These are phyloP conservation scores for Diplosoma virens DNA, from an alignment of 23 tunicate species.

Conservation along the genomic window DNA sequence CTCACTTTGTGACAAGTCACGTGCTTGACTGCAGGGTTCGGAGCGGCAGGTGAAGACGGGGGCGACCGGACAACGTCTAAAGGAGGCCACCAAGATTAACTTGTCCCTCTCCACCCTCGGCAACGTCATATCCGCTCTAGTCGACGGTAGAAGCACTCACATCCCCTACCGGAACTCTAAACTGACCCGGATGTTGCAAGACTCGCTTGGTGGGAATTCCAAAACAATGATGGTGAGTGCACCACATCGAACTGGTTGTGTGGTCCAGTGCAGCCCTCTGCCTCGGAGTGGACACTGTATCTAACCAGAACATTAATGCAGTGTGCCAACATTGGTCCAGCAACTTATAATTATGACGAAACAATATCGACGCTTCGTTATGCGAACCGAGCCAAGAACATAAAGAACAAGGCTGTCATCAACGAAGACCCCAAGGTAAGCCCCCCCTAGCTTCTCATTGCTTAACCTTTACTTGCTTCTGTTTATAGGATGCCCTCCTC, in stretches of 20 bases:
- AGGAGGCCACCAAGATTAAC: slow-evolving; percentile 98
- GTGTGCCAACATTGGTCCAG: slow-evolving; percentile 99
- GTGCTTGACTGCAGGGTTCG: slow-evolving; percentile 66
- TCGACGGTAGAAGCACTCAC: slow-evolving; percentile 97
- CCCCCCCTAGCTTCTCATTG: too few relatives aligned
- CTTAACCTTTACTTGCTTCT: not conserved
- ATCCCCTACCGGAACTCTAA: slow-evolving; percentile 97
- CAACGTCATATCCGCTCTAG: slow-evolving; percentile 96
- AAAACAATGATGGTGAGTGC: slow-evolving; percentile 91
- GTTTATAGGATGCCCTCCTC: slow-evolving; percentile 75
- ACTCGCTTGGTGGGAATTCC: slow-evolving; percentile 99
- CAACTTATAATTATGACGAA: slow-evolving; percentile 96
- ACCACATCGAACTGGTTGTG: not conserved
- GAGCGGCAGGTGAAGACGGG: slow-evolving; percentile 97
- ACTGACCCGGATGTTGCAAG: slow-evolving; percentile 94
- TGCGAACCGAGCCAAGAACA: slow-evolving; percentile 98
- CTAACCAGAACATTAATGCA: not conserved
- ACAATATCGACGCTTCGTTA: slow-evolving; percentile 93
- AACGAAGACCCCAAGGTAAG: slow-evolving; percentile 96
- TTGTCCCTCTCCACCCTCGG: slow-evolving; percentile 93
- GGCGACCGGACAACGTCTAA: slow-evolving; percentile 89
- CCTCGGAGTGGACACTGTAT: too few relatives aligned
- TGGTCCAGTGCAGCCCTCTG: too few relatives aligned
- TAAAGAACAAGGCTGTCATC: slow-evolving; percentile 92
- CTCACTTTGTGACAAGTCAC: too few relatives aligned